These are phyloP conservation scores for Zhengitettix transpicula DNA, from an alignment of 2,888 invertebrate species.

Conservation along the genomic window DNA sequence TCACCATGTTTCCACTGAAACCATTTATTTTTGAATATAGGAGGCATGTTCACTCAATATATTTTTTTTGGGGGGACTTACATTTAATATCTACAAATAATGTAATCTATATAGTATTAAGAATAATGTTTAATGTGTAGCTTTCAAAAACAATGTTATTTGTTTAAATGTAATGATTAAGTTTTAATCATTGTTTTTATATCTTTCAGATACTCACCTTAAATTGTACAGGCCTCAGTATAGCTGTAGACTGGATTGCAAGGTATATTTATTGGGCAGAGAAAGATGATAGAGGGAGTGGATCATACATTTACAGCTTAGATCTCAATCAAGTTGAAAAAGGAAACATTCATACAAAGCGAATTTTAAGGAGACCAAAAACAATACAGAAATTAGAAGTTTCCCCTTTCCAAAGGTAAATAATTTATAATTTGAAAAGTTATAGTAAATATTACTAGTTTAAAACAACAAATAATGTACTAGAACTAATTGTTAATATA, in stretches of 20 bases:
- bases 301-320: slow-evolving; percentile 42
- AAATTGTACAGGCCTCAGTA: slow-evolving; percentile 40
- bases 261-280: slow-evolving; percentile 72
- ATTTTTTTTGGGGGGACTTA: too few relatives aligned
- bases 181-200: neutral
- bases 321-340: slow-evolving; percentile 45
- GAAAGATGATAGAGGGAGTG: slow-evolving; percentile 27
- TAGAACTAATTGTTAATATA: neutral
- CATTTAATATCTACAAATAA: too few relatives aligned
- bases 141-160: neutral
- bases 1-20: too few relatives aligned
- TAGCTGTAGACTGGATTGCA: slow-evolving; percentile 78
- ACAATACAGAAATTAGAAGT: slow-evolving; percentile 52
- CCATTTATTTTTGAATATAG: too few relatives aligned
- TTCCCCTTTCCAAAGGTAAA: slow-evolving; percentile 55
- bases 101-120: too few relatives aligned
- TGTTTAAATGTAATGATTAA: neutral
- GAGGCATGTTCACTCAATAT: too few relatives aligned
- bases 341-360: slow-evolving; percentile 15
- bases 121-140: too few relatives aligned
- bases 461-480: neutral
- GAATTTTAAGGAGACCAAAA: slow-evolving; percentile 33
- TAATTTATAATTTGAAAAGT: too few relatives aligned
- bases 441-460: slow-evolving; percentile 7
- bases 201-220: slow-evolving; percentile 31